Base-by-base conservation (phyloP, 1,140 invertebrate genomes). In the Sinella curviseta region DNA sequence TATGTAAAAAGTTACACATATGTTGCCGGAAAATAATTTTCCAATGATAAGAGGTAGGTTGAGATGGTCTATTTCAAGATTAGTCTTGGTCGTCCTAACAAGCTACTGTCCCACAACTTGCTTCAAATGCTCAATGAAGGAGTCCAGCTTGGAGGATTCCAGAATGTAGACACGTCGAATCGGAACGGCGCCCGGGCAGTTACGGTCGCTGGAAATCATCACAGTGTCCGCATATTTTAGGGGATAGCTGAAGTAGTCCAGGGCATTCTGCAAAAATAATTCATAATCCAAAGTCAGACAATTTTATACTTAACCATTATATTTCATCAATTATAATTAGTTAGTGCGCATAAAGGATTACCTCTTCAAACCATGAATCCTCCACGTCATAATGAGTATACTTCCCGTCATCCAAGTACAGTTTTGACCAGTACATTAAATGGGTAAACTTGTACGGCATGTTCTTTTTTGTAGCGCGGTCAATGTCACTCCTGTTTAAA, bases 381-480 rank as follows among this genome's bases (percentile, higher is more conserved):
- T 70, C 65, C 12, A 60, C n/a, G n/a, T 60, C 55, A 24, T 31
- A 16, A 33, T 70, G 65, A 12, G 4, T 8, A 3, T 4, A 8
- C 31, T 4, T 14, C 1, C 28, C 26, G 8, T 33, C 30, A 12
- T 70, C 65, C 2, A 31, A 4, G 65, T 70, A 70, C 26, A 31
- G 8, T 33, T 70, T 70, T 8, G 65, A 70, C 26, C 26, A 70
- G 30, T 70, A 70, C 12, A 70, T 12, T 30, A 70, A 70, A 70
- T 70, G 31, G 3, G 26, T 70, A 33, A 70, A 70, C 31, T 30
- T 31, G 31, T 70, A 70, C 30, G 65, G 65, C 65, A 70, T 70
- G 8, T 70, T 70, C n/a, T 33, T 70, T 8, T 70, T 33, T 4
- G 14, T 33, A 3, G 65, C 65, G 24, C 3, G 8, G 1, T 33